phyloP scores from a whole-genome alignment of 2,888 invertebrate genomes.

The Acleris emargana region DNA sequence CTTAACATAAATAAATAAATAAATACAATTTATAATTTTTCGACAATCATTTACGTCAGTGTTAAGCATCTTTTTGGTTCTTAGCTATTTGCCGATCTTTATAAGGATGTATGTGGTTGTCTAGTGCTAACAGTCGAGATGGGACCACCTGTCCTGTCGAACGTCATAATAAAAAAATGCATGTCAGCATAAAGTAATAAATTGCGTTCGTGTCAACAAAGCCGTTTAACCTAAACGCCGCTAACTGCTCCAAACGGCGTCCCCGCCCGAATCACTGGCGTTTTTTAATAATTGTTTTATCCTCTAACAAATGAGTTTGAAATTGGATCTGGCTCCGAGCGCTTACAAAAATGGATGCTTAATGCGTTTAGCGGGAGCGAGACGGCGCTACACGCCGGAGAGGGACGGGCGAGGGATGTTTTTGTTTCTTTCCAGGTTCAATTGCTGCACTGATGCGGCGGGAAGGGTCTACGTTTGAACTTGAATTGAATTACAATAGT shows the following conservation, averaged over 20 bases:
- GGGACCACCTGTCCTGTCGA: too few relatives aligned
- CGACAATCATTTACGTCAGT: too few relatives aligned
- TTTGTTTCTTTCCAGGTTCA: constrained; percentile 41
- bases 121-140: too few relatives aligned
- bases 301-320: constrained; percentile 87
- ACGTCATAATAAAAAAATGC: too few relatives aligned
- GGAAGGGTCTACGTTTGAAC: constrained; percentile 7
- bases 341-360: constrained; percentile 87
- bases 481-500: too few relatives aligned
- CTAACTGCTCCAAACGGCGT: constrained; percentile 74
- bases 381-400: constrained; percentile 50
- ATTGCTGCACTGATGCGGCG: constrained; percentile 25
- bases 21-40: too few relatives aligned
- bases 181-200: too few relatives aligned
- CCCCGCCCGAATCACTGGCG: constrained; percentile 71
- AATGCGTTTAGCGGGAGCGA: constrained; percentile 85
- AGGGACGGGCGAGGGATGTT: constrained; percentile 45
- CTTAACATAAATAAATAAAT: too few relatives aligned
- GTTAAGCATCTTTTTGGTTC: too few relatives aligned
- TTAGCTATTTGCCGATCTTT: too few relatives aligned
- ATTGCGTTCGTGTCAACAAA: too few relatives aligned
- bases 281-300: constrained; percentile 84
- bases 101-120: too few relatives aligned
- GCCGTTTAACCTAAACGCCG: constrained; percentile 23
- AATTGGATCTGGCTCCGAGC: constrained; percentile 85